Base-by-base conservation (phyloP, 1,140 invertebrate species). In the Hesperophylax magnus region DNA sequence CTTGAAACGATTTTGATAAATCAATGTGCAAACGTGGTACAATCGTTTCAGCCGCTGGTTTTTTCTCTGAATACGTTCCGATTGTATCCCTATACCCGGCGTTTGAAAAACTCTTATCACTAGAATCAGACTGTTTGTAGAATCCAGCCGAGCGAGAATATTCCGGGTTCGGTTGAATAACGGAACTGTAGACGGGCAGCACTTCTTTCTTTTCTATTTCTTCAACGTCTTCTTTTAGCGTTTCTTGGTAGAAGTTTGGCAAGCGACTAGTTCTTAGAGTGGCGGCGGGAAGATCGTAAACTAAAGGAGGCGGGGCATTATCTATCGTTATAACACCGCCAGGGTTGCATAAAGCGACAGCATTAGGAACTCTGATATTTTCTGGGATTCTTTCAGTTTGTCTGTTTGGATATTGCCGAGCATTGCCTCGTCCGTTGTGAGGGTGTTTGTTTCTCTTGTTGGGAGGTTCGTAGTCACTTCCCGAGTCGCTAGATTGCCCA, bases 211-310 rank as follows among this genome's bases (percentile, higher is more conserved):
- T 47, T 47, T 47, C 39, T 47, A 14, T 47, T 6, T 80, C 76
- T 24, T 84, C 83, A 0, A 76, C 72, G 3, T 27, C 65, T 31
- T 82, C 81, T 54, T 61, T 79, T n/a, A 84, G 63, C 5, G 81
- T 84, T 71, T 84, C 83, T 22, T 75, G 77, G 39, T 84, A 84
- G 63, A 84, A 84, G 77, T 84, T 84, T 2, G 78, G 75, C 52
- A 84, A 34, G 60, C 83, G 56, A 11, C 27, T 77, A 15, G 67
- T 15, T 20, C 72, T 63, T 6, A 47, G 18, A 39, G 20, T 20
- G 5, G 39, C 47, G 14, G 34, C 9, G 24, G 20, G 77, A 22
- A 14, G 39, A 14, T 47, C 39, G 39, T 47, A 47, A 47, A 14
- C 9, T 18, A 61, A 60, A 15, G n/a, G 24, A 60, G 18, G 27